Conservation (phyloP, 2,113 vertebrate species). For the Myotis yumanensis region DNA sequence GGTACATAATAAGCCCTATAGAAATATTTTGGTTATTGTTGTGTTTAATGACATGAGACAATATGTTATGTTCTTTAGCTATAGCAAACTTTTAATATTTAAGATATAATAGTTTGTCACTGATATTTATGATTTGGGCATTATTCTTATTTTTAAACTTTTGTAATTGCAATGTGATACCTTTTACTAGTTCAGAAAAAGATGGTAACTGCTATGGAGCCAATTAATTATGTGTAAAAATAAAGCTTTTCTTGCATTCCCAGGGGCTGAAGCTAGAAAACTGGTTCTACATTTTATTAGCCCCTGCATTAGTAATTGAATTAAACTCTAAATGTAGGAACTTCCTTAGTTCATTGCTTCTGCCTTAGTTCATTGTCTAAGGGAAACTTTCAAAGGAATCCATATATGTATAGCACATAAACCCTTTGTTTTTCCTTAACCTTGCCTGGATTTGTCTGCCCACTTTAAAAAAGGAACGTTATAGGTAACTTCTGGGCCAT, state of each 20-base stretch:
- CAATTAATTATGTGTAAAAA: background rate
- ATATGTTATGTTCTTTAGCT: constrained; percentile 57
- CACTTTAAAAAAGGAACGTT: background rate
- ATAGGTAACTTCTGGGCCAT: background rate
- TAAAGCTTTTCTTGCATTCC: background rate
- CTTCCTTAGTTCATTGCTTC: background rate
- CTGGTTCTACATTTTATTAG: background rate
- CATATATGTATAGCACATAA: background rate
- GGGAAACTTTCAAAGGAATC: constrained; percentile 8
- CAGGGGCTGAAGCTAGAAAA: background rate
- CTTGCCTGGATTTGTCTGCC: background rate
- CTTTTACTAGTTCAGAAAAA: constrained; percentile 86
- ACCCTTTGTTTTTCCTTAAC: background rate
- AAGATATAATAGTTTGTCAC: constrained; percentile 65
- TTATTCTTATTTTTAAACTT: constrained; percentile 71
- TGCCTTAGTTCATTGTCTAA: background rate
- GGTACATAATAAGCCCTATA: background rate
- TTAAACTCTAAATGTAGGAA: background rate
- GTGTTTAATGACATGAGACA: constrained; percentile 21
- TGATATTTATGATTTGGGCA: constrained; percentile 60
- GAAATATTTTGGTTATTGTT: constrained; percentile 1
- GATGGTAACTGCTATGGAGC: constrained; percentile 58
- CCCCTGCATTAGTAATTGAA: background rate
- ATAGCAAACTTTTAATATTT: constrained; percentile 71
- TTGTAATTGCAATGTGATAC: constrained; percentile 83